phyloP scores from a whole-genome alignment of 1,140 invertebrate species.

The Drosophila tropicalis region DNA sequence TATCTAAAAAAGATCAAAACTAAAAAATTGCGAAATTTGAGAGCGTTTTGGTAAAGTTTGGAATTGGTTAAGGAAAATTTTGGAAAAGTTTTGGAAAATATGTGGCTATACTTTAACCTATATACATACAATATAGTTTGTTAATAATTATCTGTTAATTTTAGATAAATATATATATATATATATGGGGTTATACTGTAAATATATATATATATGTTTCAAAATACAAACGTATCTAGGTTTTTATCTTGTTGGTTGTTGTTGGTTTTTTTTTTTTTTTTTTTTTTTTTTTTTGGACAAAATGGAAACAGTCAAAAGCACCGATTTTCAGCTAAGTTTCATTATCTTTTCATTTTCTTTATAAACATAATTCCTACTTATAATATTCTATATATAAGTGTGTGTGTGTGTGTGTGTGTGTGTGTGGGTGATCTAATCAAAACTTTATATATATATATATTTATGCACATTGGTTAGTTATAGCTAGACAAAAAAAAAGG shows the following conservation, averaged over 20 bases:
- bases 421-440: constrained; percentile 10
- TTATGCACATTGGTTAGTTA: constrained; percentile 10
- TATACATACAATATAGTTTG: constrained; percentile 39
- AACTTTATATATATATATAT: constrained; percentile 1
- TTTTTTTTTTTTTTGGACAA: constrained; percentile 62
- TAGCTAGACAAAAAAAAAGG: constrained; percentile 38
- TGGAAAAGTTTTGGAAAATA: constrained; percentile 31
- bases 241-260: constrained; percentile 59
- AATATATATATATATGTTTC: constrained; percentile 73
- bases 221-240: constrained; percentile 71
- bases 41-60: constrained; percentile 20
- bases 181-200: constrained; percentile 45
- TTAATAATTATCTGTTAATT: constrained; percentile 19
- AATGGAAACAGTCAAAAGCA: constrained; percentile 83
- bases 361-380: constrained; percentile 61
- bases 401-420: too few relatives aligned
- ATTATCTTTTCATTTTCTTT: constrained; percentile 36
- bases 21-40: constrained; percentile 15
- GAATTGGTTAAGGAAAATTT: constrained; percentile 15
- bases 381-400: constrained; percentile 7
- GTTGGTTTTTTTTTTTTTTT: background rate
- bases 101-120: constrained; percentile 6
- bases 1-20: constrained; percentile 30
- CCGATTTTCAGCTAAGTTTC: constrained; percentile 83
- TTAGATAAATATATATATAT: constrained; percentile 38